Evolutionary conservation across 2,113 vertebrate species (phyloP).

Genomic region (Etia nguti): DNA sequence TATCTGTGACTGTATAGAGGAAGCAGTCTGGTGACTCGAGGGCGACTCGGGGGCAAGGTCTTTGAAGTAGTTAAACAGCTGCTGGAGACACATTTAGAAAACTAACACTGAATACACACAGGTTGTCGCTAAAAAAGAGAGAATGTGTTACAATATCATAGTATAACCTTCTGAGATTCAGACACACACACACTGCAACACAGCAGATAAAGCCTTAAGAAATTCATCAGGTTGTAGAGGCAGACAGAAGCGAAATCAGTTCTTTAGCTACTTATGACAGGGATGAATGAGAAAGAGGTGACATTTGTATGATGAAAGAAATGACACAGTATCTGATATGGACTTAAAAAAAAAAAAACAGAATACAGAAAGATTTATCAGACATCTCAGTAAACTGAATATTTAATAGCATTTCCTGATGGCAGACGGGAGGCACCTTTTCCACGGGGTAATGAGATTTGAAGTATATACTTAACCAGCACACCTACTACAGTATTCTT

Average conservation of each 20-base stretch:
- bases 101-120: background rate
- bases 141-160: background rate
- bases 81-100: background rate
- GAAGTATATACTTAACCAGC: background rate
- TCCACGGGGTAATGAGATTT: background rate
- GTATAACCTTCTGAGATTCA: background rate
- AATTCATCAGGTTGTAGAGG: background rate
- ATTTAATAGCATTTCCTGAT: background rate
- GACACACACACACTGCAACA: background rate
- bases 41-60: background rate
- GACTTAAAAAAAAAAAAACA: background rate
- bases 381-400: background rate
- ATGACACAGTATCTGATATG: background rate
- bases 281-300: background rate
- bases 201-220: background rate
- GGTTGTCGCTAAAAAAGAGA: background rate
- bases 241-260: background rate
- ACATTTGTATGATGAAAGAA: background rate
- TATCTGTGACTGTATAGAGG: background rate
- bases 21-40: background rate
- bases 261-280: background rate
- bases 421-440: background rate
- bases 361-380: background rate
- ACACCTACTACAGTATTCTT: background rate
- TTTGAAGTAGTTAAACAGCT: background rate